Conservation (phyloP, 2,888 invertebrate genomes). For the Pediacus dermestoides region DNA sequence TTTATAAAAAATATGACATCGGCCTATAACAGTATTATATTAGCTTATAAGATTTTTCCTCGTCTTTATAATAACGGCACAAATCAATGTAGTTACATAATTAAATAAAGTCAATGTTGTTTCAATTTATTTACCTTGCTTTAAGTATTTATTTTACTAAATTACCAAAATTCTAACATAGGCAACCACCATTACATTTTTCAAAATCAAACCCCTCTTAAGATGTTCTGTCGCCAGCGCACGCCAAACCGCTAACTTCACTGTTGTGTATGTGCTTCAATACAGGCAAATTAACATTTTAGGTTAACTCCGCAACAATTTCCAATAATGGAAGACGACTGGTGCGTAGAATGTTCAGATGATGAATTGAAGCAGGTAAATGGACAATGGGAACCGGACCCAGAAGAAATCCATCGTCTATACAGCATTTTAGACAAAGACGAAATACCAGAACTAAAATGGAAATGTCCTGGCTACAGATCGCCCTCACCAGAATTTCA, state of each 20-base stretch:
- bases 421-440: constrained; percentile 70
- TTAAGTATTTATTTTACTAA: too few species aligned
- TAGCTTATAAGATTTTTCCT: constrained; percentile 14
- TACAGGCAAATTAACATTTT: too few species aligned
- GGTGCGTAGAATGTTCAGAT: constrained; percentile 65
- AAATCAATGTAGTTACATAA: constrained; percentile 16
- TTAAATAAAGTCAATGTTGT: constrained; percentile 13
- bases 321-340: constrained; percentile 55
- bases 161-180: too few species aligned
- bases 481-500: constrained; percentile 65
- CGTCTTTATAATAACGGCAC: constrained; percentile 16
- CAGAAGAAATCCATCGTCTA: constrained; percentile 67
- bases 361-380: constrained; percentile 58
- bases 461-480: constrained; percentile 78
- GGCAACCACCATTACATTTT: too few species aligned
- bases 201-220: too few species aligned
- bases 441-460: constrained; percentile 66
- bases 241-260: constrained; percentile 1
- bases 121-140: too few species aligned
- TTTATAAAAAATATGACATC: constrained; percentile 32
- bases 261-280: too few species aligned
- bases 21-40: constrained; percentile 46
- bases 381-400: constrained; percentile 63
- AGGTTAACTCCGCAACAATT: too few species aligned
- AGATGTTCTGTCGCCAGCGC: not conserved